Evolutionary conservation across 2,888 invertebrate species (phyloP).

Genomic region (Pseudococcus longispinus): DNA sequence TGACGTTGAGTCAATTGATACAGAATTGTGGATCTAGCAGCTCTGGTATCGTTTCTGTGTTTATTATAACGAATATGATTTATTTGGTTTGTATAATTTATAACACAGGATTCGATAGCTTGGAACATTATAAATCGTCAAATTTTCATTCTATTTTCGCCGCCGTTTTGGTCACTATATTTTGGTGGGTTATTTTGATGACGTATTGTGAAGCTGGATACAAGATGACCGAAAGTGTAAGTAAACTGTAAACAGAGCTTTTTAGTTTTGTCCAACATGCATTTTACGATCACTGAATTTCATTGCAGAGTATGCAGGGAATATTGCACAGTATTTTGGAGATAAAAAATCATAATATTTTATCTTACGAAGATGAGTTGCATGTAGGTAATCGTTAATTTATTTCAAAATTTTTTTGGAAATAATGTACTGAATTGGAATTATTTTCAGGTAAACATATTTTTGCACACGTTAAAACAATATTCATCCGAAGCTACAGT

Average conservation of each 20-base stretch:
- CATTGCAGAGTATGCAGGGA: constrained; percentile 7
- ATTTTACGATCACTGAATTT: background rate
- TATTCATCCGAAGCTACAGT: constrained; percentile 35
- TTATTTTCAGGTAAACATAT: constrained; percentile 43
- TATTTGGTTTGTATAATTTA: constrained; percentile 23
- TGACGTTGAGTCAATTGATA: constrained; percentile 33
- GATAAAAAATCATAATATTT: background rate
- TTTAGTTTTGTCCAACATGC: background rate
- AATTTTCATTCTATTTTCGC: background rate
- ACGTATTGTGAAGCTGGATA: constrained; percentile 47
- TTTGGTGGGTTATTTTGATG: constrained; percentile 35
- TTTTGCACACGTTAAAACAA: constrained; percentile 27
- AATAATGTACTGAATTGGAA: background rate
- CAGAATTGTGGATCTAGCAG: constrained; percentile 36
- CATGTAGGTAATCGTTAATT: background rate
- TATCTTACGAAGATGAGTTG: constrained; percentile 20
- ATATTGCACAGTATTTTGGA: constrained; percentile 16
- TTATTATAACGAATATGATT: constrained; percentile 26
- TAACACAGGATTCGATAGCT: constrained; percentile 21
- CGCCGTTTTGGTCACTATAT: background rate
- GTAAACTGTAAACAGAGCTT: background rate
- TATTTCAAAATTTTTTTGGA: background rate
- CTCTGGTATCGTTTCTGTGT: constrained; percentile 27
- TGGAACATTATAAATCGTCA: background rate
- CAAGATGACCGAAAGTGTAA: constrained; percentile 38